Evolutionary conservation across 2,888 invertebrate genomes (phyloP), one percentile per base, ranked within the genome.

Genomic region (Ormyrus nitidulus): DNA sequence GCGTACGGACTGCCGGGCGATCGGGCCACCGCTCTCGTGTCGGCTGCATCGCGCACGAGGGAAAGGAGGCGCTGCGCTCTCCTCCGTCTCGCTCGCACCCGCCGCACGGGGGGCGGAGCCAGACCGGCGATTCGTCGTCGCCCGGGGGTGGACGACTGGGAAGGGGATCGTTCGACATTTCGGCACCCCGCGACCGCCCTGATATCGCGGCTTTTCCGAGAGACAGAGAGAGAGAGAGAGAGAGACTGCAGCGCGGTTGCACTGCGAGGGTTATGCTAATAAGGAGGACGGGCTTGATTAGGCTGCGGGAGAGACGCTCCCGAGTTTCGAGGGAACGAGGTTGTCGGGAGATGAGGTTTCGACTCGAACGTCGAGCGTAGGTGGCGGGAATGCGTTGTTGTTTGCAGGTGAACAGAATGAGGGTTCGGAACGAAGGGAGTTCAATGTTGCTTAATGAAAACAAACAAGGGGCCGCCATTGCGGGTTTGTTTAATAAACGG

Each of bases 1-100:
- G 88, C 88, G 85, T 86, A 85, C 86, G 86, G 85, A 89, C 89
- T 89, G 88, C 84, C 49, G 19, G 13, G 58, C 49, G 44, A 19
- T 13, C 46, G n/a, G 34, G 34, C 19, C 19, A 2, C 19, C 1
- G 1, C 19, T 7, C 19, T 61, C 61, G 19, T 34, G 34, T 5
- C n/a, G n/a, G 48, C 48, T 8, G 10, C 59, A 34, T 7, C 7
- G 19, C 10, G 5, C 34, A 13, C 19, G 34, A 19, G 34, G 34
- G 34, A 34, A 34, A 34, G 34, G 34, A 34, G 34, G 59, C 8
- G 59, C 11, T 7, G 8, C 11, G 7, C 64, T 64, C 11, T 48
- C 34, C 48, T 64, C 64, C 6, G 44, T 62, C 34, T 53, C 62
- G 2, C 34, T 62, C 79, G 84, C 78, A 83, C 84, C 77, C 81